These are phyloP conservation scores for Drosophila fuyamai DNA, from an alignment of 1,140 invertebrate genomes.

Conservation along the genomic window DNA sequence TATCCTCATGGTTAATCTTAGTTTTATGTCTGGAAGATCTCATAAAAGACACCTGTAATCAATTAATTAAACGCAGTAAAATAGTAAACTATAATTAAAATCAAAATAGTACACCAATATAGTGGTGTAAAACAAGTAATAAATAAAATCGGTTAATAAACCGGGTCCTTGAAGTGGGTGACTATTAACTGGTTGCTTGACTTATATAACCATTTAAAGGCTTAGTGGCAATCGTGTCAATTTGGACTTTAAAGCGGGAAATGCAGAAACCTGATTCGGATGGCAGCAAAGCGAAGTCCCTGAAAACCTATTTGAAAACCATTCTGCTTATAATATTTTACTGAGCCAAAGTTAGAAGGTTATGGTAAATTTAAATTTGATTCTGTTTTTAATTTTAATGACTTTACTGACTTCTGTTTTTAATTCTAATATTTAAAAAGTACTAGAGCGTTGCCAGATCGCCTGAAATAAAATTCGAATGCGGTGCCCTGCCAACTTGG, in stretches of 20 bases:
- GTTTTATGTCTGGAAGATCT: background rate
- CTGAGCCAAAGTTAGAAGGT: no score
- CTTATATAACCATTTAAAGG: slow-evolving; percentile 40
- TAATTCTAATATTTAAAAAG: background rate
- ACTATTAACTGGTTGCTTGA: slow-evolving; percentile 19
- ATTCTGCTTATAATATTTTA: no score
- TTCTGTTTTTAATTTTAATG: no score
- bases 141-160: slow-evolving; percentile 22
- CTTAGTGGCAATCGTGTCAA: slow-evolving; percentile 23
- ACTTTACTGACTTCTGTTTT: background rate
- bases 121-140: slow-evolving; percentile 5
- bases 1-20: no score
- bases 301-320: background rate
- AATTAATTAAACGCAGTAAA: background rate
- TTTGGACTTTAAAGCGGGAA: slow-evolving; percentile 34
- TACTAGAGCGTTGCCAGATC: background rate
- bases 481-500: background rate
- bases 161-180: slow-evolving; percentile 29
- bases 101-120: background rate
- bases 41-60: slow-evolving; percentile 1
- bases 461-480: background rate
- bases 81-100: background rate
- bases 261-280: slow-evolving; percentile 8
- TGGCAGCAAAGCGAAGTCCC: background rate
- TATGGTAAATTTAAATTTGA: no score